Evolutionary conservation across 2,888 invertebrate species (phyloP).

Genomic region (Idaea dimidiata): DNA sequence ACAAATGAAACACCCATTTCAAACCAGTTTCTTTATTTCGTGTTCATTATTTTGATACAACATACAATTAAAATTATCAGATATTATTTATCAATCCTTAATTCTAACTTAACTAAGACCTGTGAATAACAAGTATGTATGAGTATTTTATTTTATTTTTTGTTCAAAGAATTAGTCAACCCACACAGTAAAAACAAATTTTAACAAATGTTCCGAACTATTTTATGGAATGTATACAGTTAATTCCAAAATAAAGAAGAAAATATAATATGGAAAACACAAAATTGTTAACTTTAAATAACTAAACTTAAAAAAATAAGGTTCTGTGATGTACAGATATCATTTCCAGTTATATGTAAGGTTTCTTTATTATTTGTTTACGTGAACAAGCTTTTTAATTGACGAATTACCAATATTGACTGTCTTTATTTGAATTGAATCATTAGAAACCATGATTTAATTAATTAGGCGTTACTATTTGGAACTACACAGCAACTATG

Average conservation of each 20-base stretch:
- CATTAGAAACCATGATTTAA: too few species aligned
- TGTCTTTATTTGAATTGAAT: too few species aligned
- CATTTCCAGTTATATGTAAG: neutral
- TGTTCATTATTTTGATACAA: constrained; percentile 81
- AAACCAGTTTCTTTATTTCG: constrained; percentile 81
- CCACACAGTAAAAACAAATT: constrained; percentile 43
- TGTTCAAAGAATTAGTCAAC: constrained; percentile 25
- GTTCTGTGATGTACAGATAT: neutral
- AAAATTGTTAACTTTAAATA: constrained; percentile 26
- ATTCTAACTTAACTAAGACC: constrained; percentile 74
- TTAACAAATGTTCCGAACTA: constrained; percentile 38
- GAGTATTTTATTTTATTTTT: constrained; percentile 45
- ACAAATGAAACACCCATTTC: constrained; percentile 65
- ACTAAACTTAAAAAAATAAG: constrained; percentile 5
- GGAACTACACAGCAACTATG: too few species aligned
- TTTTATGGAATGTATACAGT: constrained; percentile 50
- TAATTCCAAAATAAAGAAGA: constrained; percentile 21
- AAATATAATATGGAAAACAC: constrained; percentile 32
- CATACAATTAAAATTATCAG: constrained; percentile 82
- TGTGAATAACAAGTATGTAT: constrained; percentile 73
- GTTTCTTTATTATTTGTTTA: too few species aligned
- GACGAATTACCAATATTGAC: too few species aligned
- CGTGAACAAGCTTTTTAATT: too few species aligned
- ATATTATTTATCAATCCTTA: constrained; percentile 80
- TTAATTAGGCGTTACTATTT: too few species aligned